Base-by-base conservation (phyloP, 2,888 invertebrate species). In the Amorpha juglandis region DNA sequence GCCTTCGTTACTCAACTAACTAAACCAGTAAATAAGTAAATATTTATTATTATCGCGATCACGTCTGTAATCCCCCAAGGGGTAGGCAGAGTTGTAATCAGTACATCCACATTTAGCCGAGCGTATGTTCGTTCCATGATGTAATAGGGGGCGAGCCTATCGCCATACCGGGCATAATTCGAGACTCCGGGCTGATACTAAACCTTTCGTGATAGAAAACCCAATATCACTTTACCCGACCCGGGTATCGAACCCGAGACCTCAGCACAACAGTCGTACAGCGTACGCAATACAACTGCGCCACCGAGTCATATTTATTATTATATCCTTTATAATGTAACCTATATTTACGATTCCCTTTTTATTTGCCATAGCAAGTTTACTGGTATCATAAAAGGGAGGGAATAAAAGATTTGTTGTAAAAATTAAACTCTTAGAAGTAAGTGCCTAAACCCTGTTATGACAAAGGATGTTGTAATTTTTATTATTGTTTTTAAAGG, bases 351-450 rank as follows among this genome's bases (percentile, higher is more conserved):
- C 87, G 86, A 76, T 76, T 73, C 77, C 74, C 76, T 78, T 88
- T 87, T 88, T 86, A 87, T 89, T 86, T 75, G 75, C 85, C 74
- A 79, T 84, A 83, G 80, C 86, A 81, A 76, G 82, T 90, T 89
- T 87, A 90, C 85, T 84, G 84, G 83, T 80, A 78, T 80, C 87
- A 88, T 89, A 90, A 91, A 58, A 89, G 74, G 71, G 68, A 69
- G 78, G 77, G 67, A 88, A 88, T 90, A 90, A 90, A 90, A 90
- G 89, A 89, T 88, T 89, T 87, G 87, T 83, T 87, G 78, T 90
- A 89, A 91, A 91, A 92, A 91, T 91, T 91, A 90, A 90, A 90
- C 86, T 89, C 89, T 88, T 87, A 88, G 87, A 82, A 84, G 83
- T 83, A 80, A 76, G 72, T 77, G 83, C 84, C 80, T 82, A 88